Conservation (phyloP, 2,113 vertebrate species). For the Neogobius melanostomus region DNA sequence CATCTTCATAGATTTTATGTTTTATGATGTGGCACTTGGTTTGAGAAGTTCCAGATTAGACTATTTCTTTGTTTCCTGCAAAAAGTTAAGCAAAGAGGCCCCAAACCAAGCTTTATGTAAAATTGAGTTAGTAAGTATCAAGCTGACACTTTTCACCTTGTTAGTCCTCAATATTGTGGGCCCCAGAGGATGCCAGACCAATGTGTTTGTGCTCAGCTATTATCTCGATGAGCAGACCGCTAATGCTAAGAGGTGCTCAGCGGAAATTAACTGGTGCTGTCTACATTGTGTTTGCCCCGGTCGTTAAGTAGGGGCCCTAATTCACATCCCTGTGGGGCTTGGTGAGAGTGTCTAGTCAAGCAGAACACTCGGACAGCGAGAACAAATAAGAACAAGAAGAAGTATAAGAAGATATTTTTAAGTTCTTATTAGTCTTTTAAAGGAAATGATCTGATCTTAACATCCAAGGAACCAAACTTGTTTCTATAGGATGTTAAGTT, state of each 20-base stretch:
- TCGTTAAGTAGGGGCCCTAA: slow-evolving; percentile 38
- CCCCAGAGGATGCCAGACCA: no score
- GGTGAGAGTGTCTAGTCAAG: slow-evolving; percentile 16
- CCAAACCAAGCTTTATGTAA: no score
- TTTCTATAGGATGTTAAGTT: no score
- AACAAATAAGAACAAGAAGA: background rate
- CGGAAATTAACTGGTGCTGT: slow-evolving; percentile 60
- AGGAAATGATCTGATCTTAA: no score
- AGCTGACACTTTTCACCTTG: no score
- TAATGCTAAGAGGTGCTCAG: slow-evolving; percentile 2
- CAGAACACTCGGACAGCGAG: slow-evolving; percentile 26
- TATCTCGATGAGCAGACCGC: slow-evolving; percentile 55
- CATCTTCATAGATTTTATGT: no score
- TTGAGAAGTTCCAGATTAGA: no score
- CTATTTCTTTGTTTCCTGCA: background rate
- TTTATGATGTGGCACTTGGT: no score
- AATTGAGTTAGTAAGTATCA: no score
- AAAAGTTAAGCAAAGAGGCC: no score
- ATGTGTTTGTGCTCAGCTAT: slow-evolving; percentile 11
- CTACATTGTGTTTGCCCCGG: slow-evolving; percentile 53
- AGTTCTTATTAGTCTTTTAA: no score
- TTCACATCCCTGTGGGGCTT: slow-evolving; percentile 8
- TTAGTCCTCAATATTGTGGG: background rate
- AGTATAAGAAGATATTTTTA: background rate
- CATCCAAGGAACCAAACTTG: no score